Evolutionary conservation across 2,888 invertebrate genomes (phyloP), one percentile per base, ranked within the genome.

Genomic region (Sinhomidia bicolor): DNA sequence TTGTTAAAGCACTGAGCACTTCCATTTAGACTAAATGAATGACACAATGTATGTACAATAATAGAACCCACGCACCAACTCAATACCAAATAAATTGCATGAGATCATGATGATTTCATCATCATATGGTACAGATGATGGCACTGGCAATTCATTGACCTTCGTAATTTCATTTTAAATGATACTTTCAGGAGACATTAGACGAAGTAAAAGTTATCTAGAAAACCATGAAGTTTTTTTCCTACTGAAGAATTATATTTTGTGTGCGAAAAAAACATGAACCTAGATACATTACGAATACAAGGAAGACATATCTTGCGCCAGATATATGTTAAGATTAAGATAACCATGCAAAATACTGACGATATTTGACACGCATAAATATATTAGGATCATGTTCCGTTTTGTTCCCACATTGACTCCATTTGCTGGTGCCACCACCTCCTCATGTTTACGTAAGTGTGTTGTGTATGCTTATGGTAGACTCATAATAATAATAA

Each of bases 101-200:
- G 65, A 65, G 74, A 47, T 74, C 74, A 74, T 23, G 41, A 51
- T 74, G 44, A 44, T 10, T 10, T 71, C 71, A 71, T 41, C 36
- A 14, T 41, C n/a, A 71, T 71, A 41, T 41, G 36, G 71, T 62
- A 62, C 62, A 23, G 7, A 62, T 62, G 23, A 9, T 36, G 9
- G 4, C 47, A 9, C n/a, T 51, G 12, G 26, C 23, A 47, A 74
- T 47, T 74, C 74, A 74, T 74, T 74, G 74, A 44, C 74, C 74
- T 74, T 74, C 74, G 71, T 6, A 65, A 36, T n/a, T 32, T 36
- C 36, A 4, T 32, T 36, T 65, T 17, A 62, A 62, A 26, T 26
- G 26, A 29, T 29, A 26, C 60, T 65, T 36, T 36, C 17, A 36
- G 65, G 36, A 14, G 60, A 62, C 14, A 62, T 62, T 62, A 26